phyloP scores from a whole-genome alignment of 2,888 invertebrate species.

The Eugnorisma glareosa region DNA sequence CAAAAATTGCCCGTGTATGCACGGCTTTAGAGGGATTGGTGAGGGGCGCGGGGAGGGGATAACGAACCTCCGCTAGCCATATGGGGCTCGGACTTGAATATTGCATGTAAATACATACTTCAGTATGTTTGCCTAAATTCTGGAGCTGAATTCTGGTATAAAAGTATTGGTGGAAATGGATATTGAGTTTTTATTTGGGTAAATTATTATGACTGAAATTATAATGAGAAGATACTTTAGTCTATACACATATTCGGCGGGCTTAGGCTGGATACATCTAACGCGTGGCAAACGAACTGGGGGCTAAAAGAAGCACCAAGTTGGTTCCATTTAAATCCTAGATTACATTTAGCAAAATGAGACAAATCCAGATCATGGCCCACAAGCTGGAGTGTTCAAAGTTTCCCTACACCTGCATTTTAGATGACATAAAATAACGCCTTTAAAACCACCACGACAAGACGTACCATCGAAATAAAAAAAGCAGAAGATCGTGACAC shows the following conservation, averaged over 20 bases:
- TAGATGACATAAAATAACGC: not conserved
- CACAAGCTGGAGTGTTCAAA: not conserved
- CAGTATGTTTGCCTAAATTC: conserved; percentile 34
- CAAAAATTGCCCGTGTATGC: not conserved
- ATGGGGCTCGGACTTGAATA: conserved; percentile 70
- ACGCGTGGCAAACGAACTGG: not conserved
- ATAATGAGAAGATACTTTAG: not conserved
- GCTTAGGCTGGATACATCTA: not conserved
- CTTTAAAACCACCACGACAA: not conserved
- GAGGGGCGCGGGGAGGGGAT: conserved; percentile 25
- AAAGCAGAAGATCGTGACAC: not conserved
- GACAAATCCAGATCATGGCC: not conserved
- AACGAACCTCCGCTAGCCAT: conserved; percentile 65
- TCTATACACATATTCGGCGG: not conserved
- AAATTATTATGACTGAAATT: not conserved
- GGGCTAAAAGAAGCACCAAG: not conserved
- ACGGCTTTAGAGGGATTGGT: conserved; percentile 24
- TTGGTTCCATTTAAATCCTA: not conserved
- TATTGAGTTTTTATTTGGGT: not conserved
- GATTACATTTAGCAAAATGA: not conserved
- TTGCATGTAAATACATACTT: conserved; percentile 64
- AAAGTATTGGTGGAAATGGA: conserved; percentile 34
- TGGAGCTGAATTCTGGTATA: conserved; percentile 10
- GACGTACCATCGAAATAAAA: not conserved
- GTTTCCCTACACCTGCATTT: not conserved